Base-by-base conservation (phyloP, 2,888 invertebrate species). In the Spatulosminthurus flaviceps region DNA sequence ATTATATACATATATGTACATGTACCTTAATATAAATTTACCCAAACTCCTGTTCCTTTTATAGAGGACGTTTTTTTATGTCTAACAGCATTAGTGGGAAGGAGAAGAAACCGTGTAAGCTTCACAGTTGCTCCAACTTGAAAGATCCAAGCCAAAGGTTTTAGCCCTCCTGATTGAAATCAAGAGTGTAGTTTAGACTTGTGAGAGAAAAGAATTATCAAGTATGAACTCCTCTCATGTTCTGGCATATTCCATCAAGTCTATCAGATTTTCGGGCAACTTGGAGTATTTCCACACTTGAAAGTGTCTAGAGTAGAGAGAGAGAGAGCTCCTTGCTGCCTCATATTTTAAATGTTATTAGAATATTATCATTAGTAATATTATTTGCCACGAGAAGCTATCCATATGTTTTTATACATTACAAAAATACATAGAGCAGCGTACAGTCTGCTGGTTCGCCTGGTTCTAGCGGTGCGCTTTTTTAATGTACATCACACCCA, bases 141-240 rank as follows among this genome's bases (percentile, higher is more conserved):
- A n/a, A 19, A 51, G n/a, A 51, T 16, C 16, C n/a, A 19, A 51
- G 51, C 51, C 19, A 13, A 51, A 51, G 51, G 19, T 51, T 51
- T 51, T 26, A 19, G n/a, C n/a, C n/a, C n/a, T n/a, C 11, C 28
- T 51, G 75, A 75, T 75, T 75, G 61, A 61, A 75, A 75, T 75
- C 75, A 64, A 24, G 24, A n/a, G n/a, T n/a, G n/a, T n/a, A n/a
- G 34, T 16, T 34, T 41, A 75, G 28, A 64, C n/a, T n/a, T n/a
- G n/a, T 28, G 26, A 64, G 64, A 64, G 28, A 19, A 42, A 28
- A 75, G 75, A 75, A 64, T 75, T 64, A 73, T 73, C 28, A 73
- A 73, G 73, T 72, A 72, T 69, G 69, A 28, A 41, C 34, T 51
- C 16, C 5, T 51, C 9, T 51, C n/a, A n/a, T n/a, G n/a, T n/a